Base-by-base conservation (phyloP, 2,113 vertebrate genomes). In the Copsychus sechellarum region DNA sequence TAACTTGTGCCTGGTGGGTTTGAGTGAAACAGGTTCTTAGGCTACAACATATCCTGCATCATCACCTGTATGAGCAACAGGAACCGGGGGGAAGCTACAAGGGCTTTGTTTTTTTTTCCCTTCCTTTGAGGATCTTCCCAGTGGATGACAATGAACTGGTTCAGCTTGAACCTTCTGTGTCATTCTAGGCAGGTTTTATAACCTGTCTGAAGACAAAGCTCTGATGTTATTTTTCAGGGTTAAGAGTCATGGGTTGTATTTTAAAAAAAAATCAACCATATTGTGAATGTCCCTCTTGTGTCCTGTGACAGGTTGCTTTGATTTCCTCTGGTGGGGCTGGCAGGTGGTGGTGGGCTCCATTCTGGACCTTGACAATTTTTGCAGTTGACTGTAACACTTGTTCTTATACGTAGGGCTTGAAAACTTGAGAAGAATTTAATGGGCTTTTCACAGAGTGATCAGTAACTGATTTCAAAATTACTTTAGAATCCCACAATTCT, bases 211-310 rank as follows among this genome's bases (percentile, higher is more conserved):
- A 57, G 48, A 69, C 22, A 56, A 65, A 64, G 6, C 43, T 48
- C 23, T 50, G 47, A 21, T 6, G 29, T 88, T 42, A 5, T 85
- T 86, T 66, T 79, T 12, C 22, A 57, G 58, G 18, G 4, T 50
- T 61, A 67, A 70, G 76, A 86, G 36, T 78, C 9, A 8, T 8
- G 45, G 66, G 16, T 40, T 82, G n/a, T 61, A 20, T 82, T 90
- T 50, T 8, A 29, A 36, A 71, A 79, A 1, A 48, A 24, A 1
- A 48, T 73, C 54, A 31, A 24, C 38, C 3, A 0, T 11, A 2
- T 5, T 43, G 25, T 60, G 65, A 45, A 6, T 87, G 56, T 74
- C 31, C 40, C 17, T 65, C 9, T 34, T 3, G 0, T 74, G 18
- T 79, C 20, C 53, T 5, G 1, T 22, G 82, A 7, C 8, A 38